These are phyloP conservation scores for Melospiza georgiana DNA, from an alignment of 2,113 vertebrate genomes.

Conservation along the genomic window DNA sequence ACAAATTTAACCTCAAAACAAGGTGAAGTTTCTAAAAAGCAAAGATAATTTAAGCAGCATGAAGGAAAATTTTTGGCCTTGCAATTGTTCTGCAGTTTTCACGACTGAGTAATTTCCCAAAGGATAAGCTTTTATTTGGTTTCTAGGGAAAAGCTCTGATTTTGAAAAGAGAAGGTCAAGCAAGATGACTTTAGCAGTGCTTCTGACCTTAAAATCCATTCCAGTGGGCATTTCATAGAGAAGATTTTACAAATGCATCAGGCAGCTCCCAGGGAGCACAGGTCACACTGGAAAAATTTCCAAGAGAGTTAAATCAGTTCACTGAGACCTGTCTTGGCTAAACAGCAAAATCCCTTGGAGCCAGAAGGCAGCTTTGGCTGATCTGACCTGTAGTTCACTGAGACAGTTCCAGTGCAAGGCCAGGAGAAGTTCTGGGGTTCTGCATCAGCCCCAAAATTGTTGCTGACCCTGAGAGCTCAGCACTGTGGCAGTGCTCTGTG, in stretches of 20 bases:
- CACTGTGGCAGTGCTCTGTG: neutral
- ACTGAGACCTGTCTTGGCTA: neutral
- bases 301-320: neutral
- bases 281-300: neutral
- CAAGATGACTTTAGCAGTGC: neutral
- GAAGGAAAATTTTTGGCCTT: neutral
- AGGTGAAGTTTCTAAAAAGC: neutral
- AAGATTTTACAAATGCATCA: neutral
- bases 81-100: neutral
- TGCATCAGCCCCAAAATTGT: neutral
- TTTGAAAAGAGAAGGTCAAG: neutral
- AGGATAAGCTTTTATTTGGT: neutral
- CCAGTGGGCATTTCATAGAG: neutral
- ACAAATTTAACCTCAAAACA: neutral
- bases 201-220: constrained; percentile 11
- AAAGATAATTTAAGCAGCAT: neutral
- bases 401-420: neutral
- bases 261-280: neutral
- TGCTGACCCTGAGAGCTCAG: neutral
- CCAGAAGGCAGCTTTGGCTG: neutral
- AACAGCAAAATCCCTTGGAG: neutral
- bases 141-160: neutral
- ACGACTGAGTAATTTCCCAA: neutral
- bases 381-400: neutral
- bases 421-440: neutral